Conservation (phyloP, 1,140 invertebrate genomes). For the Drosophila pachea region DNA sequence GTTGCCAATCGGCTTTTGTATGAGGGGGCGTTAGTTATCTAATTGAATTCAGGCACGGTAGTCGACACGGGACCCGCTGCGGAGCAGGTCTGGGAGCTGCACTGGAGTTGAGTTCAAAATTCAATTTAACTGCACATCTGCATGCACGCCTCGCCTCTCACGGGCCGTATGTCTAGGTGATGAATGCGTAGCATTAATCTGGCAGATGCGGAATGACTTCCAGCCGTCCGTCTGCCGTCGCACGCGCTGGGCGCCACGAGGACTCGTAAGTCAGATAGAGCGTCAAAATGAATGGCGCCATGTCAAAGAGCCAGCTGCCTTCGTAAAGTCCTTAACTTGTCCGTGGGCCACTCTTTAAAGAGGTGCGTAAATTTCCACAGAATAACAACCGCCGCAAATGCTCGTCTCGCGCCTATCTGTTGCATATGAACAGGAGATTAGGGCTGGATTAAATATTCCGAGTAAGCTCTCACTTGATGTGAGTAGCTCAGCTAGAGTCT, state of each 20-base stretch:
- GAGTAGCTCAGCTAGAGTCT: background rate
- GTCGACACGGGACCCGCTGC: background rate
- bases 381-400: background rate
- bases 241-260: background rate
- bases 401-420: slow-evolving; percentile 37
- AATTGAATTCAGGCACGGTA: slow-evolving; percentile 37
- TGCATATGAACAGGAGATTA: slow-evolving; percentile 35
- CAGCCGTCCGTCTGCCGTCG: background rate
- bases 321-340: slow-evolving; percentile 7
- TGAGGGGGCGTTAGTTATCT: slow-evolving; percentile 24
- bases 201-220: slow-evolving; percentile 42
- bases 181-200: slow-evolving; percentile 57
- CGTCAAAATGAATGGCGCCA: slow-evolving; percentile 8
- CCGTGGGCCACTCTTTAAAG: background rate
- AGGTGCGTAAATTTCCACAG: slow-evolving; percentile 2
- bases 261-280: slow-evolving; percentile 2
- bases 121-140: slow-evolving; percentile 53
- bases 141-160: slow-evolving; percentile 26
- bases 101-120: slow-evolving; percentile 36
- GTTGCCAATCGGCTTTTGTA: slow-evolving; percentile 4
- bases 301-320: slow-evolving; percentile 18
- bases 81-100: background rate
- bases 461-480: slow-evolving; percentile 27
- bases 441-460: slow-evolving; percentile 33
- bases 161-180: slow-evolving; percentile 31